A percentile compares a stretch with the other conserved stretches of the same genome.
These are phyloP conservation scores for Steinernema scapterisci DNA, from an alignment of 2,888 invertebrate genomes.

Conservation along the genomic window DNA sequence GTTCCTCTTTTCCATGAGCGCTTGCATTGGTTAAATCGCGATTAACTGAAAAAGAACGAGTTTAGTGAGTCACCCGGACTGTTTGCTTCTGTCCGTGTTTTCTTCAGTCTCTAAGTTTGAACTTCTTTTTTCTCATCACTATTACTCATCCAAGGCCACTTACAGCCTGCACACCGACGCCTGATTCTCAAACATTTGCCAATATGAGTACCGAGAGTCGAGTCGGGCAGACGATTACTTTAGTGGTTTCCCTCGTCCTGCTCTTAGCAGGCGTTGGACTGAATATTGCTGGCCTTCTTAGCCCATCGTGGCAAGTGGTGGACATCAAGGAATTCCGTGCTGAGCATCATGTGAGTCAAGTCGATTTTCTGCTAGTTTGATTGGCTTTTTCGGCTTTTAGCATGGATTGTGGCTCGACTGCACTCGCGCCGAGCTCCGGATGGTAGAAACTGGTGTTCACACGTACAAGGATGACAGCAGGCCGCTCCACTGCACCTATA, in stretches of 20 bases:
- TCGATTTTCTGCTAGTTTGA: too few species aligned
- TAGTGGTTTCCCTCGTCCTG: slow-evolving; percentile 39
- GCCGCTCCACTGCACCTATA: slow-evolving; percentile 66
- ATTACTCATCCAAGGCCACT: slow-evolving; percentile 5
- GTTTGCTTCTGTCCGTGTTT: background rate
- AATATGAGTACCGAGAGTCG: slow-evolving; percentile 18
- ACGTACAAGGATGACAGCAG: slow-evolving; percentile 45
- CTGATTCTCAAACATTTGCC: background rate
- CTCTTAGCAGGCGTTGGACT: slow-evolving; percentile 45
- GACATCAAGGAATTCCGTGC: slow-evolving; percentile 66
- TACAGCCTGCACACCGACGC: background rate
- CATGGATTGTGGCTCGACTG: slow-evolving; percentile 66
- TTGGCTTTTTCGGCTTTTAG: slow-evolving; percentile 45
- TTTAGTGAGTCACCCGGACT: background rate
- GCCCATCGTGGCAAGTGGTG: slow-evolving; percentile 65
- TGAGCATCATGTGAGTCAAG: slow-evolving; percentile 63
- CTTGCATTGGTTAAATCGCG: too few species aligned
- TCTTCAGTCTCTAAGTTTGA: background rate
- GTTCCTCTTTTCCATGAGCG: background rate
- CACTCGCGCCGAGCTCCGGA: slow-evolving; percentile 55
- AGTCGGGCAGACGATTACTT: slow-evolving; percentile 32
- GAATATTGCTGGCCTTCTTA: slow-evolving; percentile 46
- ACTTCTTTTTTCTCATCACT: background rate
- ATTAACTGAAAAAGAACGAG: background rate
- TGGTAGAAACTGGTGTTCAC: slow-evolving; percentile 37